These are phyloP conservation scores for Formicarius rufipectus DNA, from an alignment of 2,113 vertebrate species.

Conservation along the genomic window DNA sequence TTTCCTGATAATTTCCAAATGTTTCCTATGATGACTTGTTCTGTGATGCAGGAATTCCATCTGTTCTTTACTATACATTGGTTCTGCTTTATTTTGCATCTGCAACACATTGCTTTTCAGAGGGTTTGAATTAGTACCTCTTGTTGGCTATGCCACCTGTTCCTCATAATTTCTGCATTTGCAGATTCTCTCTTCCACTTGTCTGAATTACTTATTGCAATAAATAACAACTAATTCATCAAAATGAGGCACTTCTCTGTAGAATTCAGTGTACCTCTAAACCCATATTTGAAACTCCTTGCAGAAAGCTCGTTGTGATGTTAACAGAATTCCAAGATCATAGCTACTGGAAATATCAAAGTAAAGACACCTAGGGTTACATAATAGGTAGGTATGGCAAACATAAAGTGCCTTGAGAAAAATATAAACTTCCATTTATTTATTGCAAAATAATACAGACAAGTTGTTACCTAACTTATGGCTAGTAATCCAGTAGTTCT, in stretches of 20 bases:
- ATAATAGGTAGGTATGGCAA: background rate
- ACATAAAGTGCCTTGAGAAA: background rate
- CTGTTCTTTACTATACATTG: background rate
- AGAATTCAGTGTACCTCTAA: background rate
- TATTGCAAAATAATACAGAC: background rate
- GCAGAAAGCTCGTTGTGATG: background rate
- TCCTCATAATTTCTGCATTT: background rate
- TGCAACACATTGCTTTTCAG: background rate
- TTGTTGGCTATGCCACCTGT: background rate
- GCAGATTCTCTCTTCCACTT: background rate
- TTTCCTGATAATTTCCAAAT: constrained; percentile 36
- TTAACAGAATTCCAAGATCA: background rate
- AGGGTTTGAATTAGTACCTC: background rate
- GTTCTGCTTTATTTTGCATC: background rate
- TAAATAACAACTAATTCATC: background rate
- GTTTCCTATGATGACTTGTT: background rate
- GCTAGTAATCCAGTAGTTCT: background rate
- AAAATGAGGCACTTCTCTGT: background rate
- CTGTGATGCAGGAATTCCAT: background rate
- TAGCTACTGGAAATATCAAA: background rate
- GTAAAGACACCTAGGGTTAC: background rate
- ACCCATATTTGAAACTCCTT: background rate
- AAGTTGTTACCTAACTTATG: background rate
- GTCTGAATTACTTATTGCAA: background rate
- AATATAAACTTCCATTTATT: background rate